phyloP scores from a whole-genome alignment of 2,113 vertebrate species.

The Labeo catla region DNA sequence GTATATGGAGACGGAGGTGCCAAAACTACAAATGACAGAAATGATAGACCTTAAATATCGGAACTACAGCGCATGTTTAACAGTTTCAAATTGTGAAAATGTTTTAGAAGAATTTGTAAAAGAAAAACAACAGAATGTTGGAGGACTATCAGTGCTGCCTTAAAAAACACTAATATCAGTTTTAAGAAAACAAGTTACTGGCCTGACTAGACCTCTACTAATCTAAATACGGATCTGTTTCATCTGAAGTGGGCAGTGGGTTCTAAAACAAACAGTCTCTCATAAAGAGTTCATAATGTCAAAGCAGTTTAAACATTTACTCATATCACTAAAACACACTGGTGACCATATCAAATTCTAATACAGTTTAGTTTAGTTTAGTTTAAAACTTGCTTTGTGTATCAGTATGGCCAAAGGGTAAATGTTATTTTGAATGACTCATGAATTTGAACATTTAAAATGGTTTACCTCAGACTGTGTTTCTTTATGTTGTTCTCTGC shows the following conservation, averaged over 20 bases:
- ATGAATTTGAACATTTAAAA: background rate
- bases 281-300: background rate
- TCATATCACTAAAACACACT: background rate
- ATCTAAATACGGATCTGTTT: background rate
- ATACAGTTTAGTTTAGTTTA: background rate
- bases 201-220: background rate
- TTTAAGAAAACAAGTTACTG: background rate
- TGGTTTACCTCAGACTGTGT: slow-evolving; percentile 43
- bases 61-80: too few relatives aligned
- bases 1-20: too few relatives aligned
- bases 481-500: slow-evolving; percentile 76
- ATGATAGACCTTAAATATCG: too few relatives aligned
- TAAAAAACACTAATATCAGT: background rate
- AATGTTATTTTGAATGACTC: background rate
- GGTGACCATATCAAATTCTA: background rate
- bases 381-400: background rate
- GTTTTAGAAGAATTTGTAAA: too few relatives aligned
- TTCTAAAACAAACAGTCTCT: background rate
- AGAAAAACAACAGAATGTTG: background rate
- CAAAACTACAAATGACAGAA: too few relatives aligned
- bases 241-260: too few relatives aligned
- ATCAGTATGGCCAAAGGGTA: background rate
- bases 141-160: background rate
- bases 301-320: background rate
- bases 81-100: too few relatives aligned